These are phyloP conservation scores for Gallinago solitaria DNA, from an alignment of 2,797 vertebrate genomes.

Conservation along the genomic window DNA sequence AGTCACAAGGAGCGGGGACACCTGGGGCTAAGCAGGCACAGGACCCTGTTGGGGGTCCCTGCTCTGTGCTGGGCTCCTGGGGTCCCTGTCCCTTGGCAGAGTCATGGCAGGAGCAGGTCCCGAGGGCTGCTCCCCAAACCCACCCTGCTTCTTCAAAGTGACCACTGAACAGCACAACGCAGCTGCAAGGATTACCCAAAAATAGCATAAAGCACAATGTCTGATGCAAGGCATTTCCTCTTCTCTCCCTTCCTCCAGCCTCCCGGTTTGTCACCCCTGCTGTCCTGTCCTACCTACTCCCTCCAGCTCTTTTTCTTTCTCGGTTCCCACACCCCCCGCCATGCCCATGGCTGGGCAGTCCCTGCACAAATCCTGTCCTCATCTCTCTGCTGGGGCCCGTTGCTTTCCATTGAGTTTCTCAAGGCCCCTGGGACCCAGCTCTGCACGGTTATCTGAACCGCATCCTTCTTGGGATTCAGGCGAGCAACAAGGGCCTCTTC, in stretches of 20 bases:
- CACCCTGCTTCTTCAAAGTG: neutral
- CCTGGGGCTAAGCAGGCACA: accelerated
- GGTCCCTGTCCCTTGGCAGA: neutral
- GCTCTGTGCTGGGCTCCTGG: neutral
- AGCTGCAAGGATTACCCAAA: neutral
- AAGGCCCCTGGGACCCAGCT: neutral
- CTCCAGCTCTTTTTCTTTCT: neutral
- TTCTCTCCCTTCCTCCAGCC: neutral
- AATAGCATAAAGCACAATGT: neutral
- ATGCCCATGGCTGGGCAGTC: neutral
- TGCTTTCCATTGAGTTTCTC: neutral
- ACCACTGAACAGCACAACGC: neutral
- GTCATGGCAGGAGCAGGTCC: neutral
- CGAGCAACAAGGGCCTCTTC: neutral
- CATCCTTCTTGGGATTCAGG: neutral
- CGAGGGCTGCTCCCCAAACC: neutral
- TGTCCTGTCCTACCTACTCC: neutral
- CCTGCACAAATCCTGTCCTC: neutral
- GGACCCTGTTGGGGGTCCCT: neutral
- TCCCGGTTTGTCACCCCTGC: neutral
- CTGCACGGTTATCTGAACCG: neutral
- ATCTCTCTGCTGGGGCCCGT: neutral
- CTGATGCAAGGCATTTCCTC: neutral
- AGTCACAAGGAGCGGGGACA: neutral
- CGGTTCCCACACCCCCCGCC: accelerated